phyloP scores from a whole-genome alignment of 1,140 invertebrate genomes.

The Tyrophagus putrescentiae region DNA sequence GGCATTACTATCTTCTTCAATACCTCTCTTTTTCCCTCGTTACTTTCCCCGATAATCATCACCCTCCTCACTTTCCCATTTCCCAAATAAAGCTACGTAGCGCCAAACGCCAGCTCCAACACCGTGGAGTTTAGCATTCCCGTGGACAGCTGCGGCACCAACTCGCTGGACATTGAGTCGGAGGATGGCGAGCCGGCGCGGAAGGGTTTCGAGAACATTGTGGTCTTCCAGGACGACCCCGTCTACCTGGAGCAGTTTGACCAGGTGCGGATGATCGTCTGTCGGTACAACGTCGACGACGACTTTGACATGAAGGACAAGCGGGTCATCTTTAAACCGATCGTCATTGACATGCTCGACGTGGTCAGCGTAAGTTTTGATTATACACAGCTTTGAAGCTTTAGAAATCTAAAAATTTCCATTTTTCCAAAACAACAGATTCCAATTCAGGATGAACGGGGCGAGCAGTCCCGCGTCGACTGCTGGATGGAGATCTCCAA shows the following conservation, averaged over 20 bases:
- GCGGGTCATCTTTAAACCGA: slow-evolving; percentile 74
- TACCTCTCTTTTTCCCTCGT: too few relatives aligned
- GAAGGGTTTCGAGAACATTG: slow-evolving; percentile 80
- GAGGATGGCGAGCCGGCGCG: slow-evolving; percentile 19
- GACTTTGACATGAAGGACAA: slow-evolving; percentile 66
- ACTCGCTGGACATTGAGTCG: slow-evolving; percentile 7
- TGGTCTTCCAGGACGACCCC: slow-evolving; percentile 84
- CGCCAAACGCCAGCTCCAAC: slow-evolving; percentile 10
- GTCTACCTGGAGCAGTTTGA: slow-evolving; percentile 71
- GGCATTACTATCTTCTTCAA: too few relatives aligned
- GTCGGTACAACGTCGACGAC: slow-evolving; percentile 47
- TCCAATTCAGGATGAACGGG: slow-evolving; percentile 36
- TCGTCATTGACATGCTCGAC: slow-evolving; percentile 74
- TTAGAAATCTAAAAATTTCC: not conserved
- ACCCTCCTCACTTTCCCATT: too few relatives aligned
- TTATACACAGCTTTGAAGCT: not conserved
- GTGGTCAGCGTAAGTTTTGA: slow-evolving; percentile 50
- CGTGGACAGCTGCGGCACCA: slow-evolving; percentile 19
- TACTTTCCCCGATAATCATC: too few relatives aligned
- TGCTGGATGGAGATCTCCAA: slow-evolving; percentile 62
- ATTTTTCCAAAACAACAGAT: slow-evolving; percentile 31
- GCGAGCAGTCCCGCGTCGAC: slow-evolving; percentile 40
- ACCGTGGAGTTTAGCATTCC: slow-evolving; percentile 17
- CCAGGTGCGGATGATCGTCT: slow-evolving; percentile 59
- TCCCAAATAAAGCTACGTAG: slow-evolving; percentile 8